Conservation (phyloP, 2,888 invertebrate genomes). For the Disparrhopalites patrizii region DNA sequence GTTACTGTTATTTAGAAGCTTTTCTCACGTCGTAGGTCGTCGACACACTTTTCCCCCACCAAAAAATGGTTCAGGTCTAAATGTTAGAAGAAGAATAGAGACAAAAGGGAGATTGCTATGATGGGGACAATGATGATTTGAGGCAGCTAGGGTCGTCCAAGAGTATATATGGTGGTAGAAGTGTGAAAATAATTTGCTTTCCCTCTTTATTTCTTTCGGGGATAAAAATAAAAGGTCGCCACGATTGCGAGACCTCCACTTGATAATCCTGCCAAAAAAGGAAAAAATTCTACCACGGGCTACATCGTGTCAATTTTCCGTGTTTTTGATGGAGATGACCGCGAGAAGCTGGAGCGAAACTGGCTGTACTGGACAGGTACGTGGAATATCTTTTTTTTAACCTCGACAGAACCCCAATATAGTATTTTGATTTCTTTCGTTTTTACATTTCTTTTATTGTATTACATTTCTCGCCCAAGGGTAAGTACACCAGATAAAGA, state of each 20-base stretch:
- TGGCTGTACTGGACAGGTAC: slow-evolving; percentile 88
- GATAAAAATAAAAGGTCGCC: slow-evolving; percentile 64
- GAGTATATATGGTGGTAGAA: neutral
- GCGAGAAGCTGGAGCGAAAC: slow-evolving; percentile 85
- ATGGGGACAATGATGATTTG: neutral
- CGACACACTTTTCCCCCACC: neutral
- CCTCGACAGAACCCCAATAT: too few species aligned
- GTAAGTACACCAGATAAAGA: too few species aligned
- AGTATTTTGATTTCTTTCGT: too few species aligned
- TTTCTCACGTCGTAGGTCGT: too few species aligned
- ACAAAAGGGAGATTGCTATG: neutral
- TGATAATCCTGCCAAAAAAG: slow-evolving; percentile 69
- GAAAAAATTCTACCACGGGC: slow-evolving; percentile 73
- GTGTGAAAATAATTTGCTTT: neutral
- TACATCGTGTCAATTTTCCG: slow-evolving; percentile 90
- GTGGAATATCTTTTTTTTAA: too few species aligned
- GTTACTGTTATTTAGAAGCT: too few species aligned
- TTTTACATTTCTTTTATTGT: too few species aligned
- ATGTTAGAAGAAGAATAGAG: neutral
- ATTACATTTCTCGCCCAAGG: too few species aligned
- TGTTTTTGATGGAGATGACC: slow-evolving; percentile 91
- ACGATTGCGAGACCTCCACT: slow-evolving; percentile 85
- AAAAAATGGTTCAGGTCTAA: too few species aligned
- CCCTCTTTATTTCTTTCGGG: too few species aligned
- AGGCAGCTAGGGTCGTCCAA: slow-evolving; percentile 21